A percentile compares a stretch with the other conserved stretches of the same genome.
phyloP scores from a whole-genome alignment of 2,888 invertebrate species.

The Seira ritae region DNA sequence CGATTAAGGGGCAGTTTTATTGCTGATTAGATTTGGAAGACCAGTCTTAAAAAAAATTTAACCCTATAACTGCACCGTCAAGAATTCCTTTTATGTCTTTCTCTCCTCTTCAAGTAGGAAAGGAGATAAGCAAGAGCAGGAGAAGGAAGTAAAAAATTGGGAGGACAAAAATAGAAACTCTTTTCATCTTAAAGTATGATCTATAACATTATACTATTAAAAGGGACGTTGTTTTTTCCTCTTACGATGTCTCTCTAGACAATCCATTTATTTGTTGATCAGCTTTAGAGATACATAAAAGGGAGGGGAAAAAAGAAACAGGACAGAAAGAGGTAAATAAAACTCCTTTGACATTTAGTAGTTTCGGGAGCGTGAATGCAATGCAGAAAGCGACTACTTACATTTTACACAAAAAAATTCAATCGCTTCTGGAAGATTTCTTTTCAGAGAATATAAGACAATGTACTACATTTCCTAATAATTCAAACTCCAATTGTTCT shows the following conservation, averaged over 20 bases:
- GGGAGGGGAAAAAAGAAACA: background rate
- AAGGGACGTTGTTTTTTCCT: constrained; percentile 10
- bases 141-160: background rate
- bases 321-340: constrained; percentile 6
- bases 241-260: background rate
- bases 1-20: constrained; percentile 71
- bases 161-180: constrained; percentile 24
- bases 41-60: constrained; percentile 72
- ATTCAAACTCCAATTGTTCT: too few species aligned
- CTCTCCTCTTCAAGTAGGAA: background rate
- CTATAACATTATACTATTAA: constrained; percentile 33
- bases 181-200: constrained; percentile 43
- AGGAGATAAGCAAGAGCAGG: background rate
- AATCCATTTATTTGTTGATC: constrained; percentile 11
- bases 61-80: constrained; percentile 65
- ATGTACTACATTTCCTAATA: too few species aligned
- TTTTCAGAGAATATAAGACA: too few species aligned
- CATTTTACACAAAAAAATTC: too few species aligned
- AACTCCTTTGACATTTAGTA: background rate
- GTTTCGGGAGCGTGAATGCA: background rate
- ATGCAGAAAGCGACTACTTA: background rate
- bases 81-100: constrained; percentile 50
- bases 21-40: constrained; percentile 73
- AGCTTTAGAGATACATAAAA: background rate
- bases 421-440: too few species aligned